Evolutionary conservation across 2,113 vertebrate species (phyloP), one percentile per base, ranked within the genome.

Genomic region (Cyphomyrus plagiostoma): DNA sequence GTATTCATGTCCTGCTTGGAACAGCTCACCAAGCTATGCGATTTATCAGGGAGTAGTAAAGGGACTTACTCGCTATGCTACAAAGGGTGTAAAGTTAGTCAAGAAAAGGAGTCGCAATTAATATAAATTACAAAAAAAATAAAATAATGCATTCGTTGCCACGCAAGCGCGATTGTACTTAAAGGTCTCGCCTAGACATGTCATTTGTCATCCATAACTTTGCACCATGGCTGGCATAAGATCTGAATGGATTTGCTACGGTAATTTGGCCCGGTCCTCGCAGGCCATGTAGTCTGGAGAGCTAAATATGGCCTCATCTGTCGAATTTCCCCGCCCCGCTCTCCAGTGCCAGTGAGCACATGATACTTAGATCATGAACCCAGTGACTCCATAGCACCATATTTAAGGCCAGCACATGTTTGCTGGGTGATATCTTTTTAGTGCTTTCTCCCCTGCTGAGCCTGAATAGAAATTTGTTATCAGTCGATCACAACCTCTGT

Each of bases 291-390:
- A 30, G 85, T 53, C 50, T 26, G 19, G 49, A 13, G 49, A 87
- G 85, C 50, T 53, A 53, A 87, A 35, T 48, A 87, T 48, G n/a
- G 49, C 10, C 49, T 87, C 85, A 53, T 87, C 50, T 87, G 85
- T 35, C 26, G 30, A 35, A 35, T 53, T 50, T 11, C 21, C 46
- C 48, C 56, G 56, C 21, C 56, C 8, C 0, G 50, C 26, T 17
- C 15, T 48, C 50, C 50, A 3, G 53, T 53, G 45, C 50, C 48
- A 50, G 84, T 26, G 1, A 50, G 30, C 26, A 53, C 83, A 48
- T 50, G 83, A 50, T 50, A 13, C 83, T 26, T 30, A 26, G 48
- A 52, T 17, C 85, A 86, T 52, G 85, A n/a, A 52, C 46, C 23
- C 49, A 86, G 85, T 30, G 49, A 53, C 50, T 26, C 48, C 48